Evolutionary conservation across 1,140 invertebrate species (phyloP).

Genomic region (Drosophila arizonae): DNA sequence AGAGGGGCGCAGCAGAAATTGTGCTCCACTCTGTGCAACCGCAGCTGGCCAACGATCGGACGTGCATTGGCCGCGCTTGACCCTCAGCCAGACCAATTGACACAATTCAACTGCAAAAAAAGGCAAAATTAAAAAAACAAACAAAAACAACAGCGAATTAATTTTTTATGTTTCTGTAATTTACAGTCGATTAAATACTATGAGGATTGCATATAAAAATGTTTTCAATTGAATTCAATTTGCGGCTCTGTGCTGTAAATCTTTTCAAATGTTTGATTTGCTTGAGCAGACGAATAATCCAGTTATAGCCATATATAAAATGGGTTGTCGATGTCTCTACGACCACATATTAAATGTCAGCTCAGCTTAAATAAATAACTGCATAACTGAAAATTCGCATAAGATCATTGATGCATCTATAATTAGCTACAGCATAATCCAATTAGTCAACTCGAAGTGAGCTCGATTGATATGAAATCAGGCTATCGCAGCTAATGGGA

Average conservation of each 20-base stretch:
- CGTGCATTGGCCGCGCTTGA: constrained; percentile 59
- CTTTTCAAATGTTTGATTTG: no score
- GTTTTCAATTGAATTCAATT: not conserved
- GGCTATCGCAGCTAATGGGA: not conserved
- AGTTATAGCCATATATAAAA: not conserved
- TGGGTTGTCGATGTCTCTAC: not conserved
- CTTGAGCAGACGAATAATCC: no score
- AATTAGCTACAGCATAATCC: constrained; percentile 3
- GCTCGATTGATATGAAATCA: constrained; percentile 3
- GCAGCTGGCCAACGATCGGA: constrained; percentile 6
- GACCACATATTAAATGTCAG: no score
- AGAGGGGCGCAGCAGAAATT: constrained; percentile 9
- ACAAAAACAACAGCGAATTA: constrained; percentile 1
- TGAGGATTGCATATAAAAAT: no score
- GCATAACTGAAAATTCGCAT: not conserved
- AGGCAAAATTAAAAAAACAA: not conserved
- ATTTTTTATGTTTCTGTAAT: not conserved
- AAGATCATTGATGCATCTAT: not conserved
- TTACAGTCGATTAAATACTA: not conserved
- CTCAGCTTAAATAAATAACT: not conserved
- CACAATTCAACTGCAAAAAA: constrained; percentile 49
- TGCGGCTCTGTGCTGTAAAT: not conserved
- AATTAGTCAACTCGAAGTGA: constrained; percentile 1
- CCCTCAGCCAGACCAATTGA: constrained; percentile 52
- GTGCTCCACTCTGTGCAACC: not conserved